Percentiles rank a stretch among this genome's conserved stretches.
These are phyloP conservation scores for Tridacna gigas DNA, from an alignment of 2,888 invertebrate species.

Conservation along the genomic window DNA sequence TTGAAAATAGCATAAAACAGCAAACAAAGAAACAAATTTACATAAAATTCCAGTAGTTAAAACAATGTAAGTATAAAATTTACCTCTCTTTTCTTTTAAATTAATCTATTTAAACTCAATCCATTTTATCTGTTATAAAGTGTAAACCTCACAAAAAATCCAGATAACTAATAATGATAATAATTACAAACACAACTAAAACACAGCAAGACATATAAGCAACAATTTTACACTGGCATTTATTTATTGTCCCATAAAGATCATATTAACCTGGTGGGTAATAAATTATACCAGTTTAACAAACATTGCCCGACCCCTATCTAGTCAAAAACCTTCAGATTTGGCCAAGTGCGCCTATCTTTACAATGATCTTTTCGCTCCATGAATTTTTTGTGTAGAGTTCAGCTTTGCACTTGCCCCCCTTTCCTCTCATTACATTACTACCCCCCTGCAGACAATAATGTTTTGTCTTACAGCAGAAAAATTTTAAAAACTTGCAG, in stretches of 20 bases:
- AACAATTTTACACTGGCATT: neutral
- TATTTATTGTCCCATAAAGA: constrained; percentile 14
- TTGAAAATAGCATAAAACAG: too few relatives aligned
- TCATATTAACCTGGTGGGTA: constrained; percentile 6
- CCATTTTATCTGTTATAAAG: too few relatives aligned
- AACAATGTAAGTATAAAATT: too few relatives aligned
- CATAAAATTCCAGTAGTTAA: too few relatives aligned
- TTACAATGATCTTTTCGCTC: constrained; percentile 11
- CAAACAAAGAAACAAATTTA: too few relatives aligned
- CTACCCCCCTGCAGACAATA: neutral
- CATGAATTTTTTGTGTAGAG: constrained; percentile 7
- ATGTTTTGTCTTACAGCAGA: too few relatives aligned
- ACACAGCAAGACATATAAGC: neutral
- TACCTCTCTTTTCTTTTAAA: too few relatives aligned
- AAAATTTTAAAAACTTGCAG: too few relatives aligned
- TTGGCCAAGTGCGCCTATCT: constrained; percentile 11
- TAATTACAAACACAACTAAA: neutral
- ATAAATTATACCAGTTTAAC: constrained; percentile 10
- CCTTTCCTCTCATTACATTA: neutral
- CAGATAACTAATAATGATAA: neutral
- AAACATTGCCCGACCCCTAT: neutral
- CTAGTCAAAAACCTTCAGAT: constrained; percentile 4
- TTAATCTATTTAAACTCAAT: too few relatives aligned
- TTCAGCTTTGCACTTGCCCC: neutral
- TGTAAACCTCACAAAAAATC: too few relatives aligned